Base-by-base conservation (phyloP, 2,113 vertebrate genomes). In the Kryptolebias marmoratus region DNA sequence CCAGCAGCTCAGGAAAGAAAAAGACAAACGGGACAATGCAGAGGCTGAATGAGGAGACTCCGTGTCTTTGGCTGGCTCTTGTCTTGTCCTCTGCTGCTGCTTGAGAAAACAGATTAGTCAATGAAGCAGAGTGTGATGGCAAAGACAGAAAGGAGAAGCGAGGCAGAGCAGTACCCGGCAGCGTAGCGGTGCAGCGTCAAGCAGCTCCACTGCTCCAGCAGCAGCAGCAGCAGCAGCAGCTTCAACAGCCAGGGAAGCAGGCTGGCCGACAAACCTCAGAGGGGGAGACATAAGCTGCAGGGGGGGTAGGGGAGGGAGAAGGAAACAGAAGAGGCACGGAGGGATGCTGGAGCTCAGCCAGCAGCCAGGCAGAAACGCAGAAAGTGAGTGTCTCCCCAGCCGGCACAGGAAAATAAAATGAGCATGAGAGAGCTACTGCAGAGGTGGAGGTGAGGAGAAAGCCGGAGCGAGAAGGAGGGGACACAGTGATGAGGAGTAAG, bases 361-460 rank as follows among this genome's bases (percentile, higher is more conserved):
- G 86, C 73, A 85, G 71, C 42, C 31, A 75, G 73, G 81, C 83
- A 60, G 66, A 64, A 74, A 78, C 79, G 80, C 87, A 67, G 77
- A 70, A 75, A 80, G 73, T 57, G 68, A 7, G 64, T 42, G 73
- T 81, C 75, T 87, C 73, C 68, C 54, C 13, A 63, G 67, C 67
- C 71, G 54, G 85, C 69, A 62, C 73, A 68, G 66, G 64, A 55
- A 86, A 42, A 42, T 22, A 77, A 75, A 90, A 76, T 83, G 88
- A 88, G 71, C 50, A 31, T 48, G 54, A 73, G 54, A 70, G 74
- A 85, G 77, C 63, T 83, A 89, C 90, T 91, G 90, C 90, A 90
- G 89, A 86, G 87, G 69, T 76, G 75, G 87, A 75, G 79, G 69
- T 74, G 67, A 59, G 53, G 70, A 73, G 74, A 36, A 60, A 64